Conservation (phyloP, 2,888 invertebrate genomes). For the Taphrorychus bicolor region DNA sequence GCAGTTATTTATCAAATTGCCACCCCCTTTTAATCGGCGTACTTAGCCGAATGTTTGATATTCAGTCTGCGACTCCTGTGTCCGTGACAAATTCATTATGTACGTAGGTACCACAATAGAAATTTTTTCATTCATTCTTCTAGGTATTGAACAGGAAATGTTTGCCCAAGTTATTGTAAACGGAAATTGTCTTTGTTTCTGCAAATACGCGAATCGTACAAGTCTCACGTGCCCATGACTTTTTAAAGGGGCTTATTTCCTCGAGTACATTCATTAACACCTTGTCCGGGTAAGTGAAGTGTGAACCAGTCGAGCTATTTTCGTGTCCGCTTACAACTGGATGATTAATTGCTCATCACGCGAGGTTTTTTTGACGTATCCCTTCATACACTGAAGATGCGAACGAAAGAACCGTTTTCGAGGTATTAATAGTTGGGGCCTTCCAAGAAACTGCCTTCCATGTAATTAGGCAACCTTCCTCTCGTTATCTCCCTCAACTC, state of each 20-base stretch:
- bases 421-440: neutral
- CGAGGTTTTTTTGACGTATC: neutral
- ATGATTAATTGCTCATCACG: conserved; percentile 13
- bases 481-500: neutral
- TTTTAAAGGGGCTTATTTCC: too few relatives aligned
- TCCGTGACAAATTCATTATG: neutral
- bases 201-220: neutral
- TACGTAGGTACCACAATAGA: neutral
- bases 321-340: conserved; percentile 8
- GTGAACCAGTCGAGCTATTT: conserved; percentile 14
- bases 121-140: neutral
- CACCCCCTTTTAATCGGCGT: neutral
- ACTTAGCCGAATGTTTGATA: conserved; percentile 1
- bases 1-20: neutral
- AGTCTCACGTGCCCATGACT: neutral
- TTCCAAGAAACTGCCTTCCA: neutral
- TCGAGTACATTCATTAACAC: conserved; percentile 9
- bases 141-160: neutral
- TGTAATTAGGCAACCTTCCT: neutral
- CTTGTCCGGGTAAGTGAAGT: conserved; percentile 9
- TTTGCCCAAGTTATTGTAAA: neutral
- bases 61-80: too few relatives aligned
- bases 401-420: neutral
- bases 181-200: neutral
- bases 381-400: neutral